Evolutionary conservation across 2,113 vertebrate genomes (phyloP), one percentile per base, ranked within the genome.

Genomic region (Agapornis roseicollis): DNA sequence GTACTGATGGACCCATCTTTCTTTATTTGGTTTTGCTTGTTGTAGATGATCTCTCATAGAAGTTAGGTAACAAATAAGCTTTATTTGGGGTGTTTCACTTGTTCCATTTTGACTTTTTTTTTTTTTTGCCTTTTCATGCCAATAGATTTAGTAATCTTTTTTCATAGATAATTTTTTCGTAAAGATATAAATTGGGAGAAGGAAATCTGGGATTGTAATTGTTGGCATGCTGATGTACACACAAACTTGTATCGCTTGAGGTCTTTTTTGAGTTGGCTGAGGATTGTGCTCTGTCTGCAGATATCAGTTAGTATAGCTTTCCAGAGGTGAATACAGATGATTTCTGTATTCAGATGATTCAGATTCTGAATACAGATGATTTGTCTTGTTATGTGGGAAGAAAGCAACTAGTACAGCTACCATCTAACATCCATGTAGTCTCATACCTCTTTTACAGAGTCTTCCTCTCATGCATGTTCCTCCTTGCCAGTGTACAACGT

Each of bases 371-470:
- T 37, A 39, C 25, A 55, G 13, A n/a, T 64, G 10, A 29, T 28
- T 17, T 71, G n/a, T n/a, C n/a, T n/a, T n/a, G n/a, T n/a, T 8
- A 8, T 4, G 9, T 49, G 28, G 17, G 31, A 71, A 35, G 42
- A 78, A 24, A 27, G 3, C 0, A 2, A 2, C 5, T 52, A 13
- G 11, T 76, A 27, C 39, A 69, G 24, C 46, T 85, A 5, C 27
- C 12, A 14, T 52, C 8, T 4, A 22, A 17, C 11, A 23, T 29
- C n/a, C 55, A 16, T 1, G 0, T 16, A 29, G 10, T 25, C 35
- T 66, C 37, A 2, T 55, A 49, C 31, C 19, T 64, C 20, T 49
- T 20, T 52, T 24, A 70, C 41, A 1, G 17, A 1, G 17, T n/a
- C n/a, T 63, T 70, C 39, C 13, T 73, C 13, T 6, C 23, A 10